Evolutionary conservation across 1,140 invertebrate genomes (phyloP), one percentile per base, ranked within the genome.

Genomic region (Hyles vespertilio): DNA sequence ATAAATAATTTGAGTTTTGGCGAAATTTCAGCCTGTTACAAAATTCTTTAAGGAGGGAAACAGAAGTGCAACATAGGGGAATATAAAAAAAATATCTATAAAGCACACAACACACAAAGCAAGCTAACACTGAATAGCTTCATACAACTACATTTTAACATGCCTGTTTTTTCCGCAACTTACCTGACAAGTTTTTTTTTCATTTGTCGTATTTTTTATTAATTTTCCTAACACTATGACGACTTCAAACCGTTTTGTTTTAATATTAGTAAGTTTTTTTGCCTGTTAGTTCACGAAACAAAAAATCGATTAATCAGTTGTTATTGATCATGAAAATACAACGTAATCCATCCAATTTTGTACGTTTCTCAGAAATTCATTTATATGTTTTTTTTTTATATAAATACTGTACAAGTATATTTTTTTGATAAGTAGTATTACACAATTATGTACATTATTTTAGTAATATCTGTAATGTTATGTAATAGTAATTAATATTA

Each of bases 341-440:
- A 32, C 48, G 58, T 71, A 74, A 71, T 81, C 79, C 79, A 79
- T 65, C 72, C 76, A 70, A 79, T 79, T 79, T 70, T 58, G 46
- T 65, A 61, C 63, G 40, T 49, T 33, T 40, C 8, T 5, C 36
- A 40, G 36, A 40, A 40, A 40, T 5, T 8, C 4, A 40, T 40
- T 40, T 8, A 40, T 22, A 22, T 22, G 22, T 22, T 22, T 22
- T 22, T 22, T 22, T 22, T 22, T 22, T 22, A 22, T 22, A 22
- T 22, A 40, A 40, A 40, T 40, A 40, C 36, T 40, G 36, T 22
- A 22, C 22, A 22, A 22, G 22, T 22, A 22, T 22, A 22, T 1
- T 22, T 22, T 22, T 22, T 22, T 22, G 0, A 22, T 22, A 22
- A 22, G 22, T 22, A 22, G 22, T 22, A 22, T 22, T 22, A n/a